Evolutionary conservation across 2,113 vertebrate species (phyloP).

Genomic region (Gracilinanus agilis): DNA sequence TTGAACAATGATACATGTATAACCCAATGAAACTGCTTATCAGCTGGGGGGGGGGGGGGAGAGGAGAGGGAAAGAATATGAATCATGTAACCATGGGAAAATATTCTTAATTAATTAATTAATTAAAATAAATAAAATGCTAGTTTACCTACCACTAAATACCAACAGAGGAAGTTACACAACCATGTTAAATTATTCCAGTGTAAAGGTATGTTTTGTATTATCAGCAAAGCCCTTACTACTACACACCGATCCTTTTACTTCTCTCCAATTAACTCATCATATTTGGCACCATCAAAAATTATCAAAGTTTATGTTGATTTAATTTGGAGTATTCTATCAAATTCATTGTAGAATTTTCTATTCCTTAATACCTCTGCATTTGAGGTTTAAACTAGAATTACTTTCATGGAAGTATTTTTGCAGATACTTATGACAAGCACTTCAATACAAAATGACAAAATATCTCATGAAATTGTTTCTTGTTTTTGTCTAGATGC

Average conservation of each 20-base stretch:
- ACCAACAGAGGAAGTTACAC: neutral
- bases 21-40: too few species aligned
- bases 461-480: neutral
- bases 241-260: neutral
- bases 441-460: neutral
- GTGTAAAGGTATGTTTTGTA: neutral
- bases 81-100: too few species aligned
- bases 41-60: too few species aligned
- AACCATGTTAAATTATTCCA: neutral
- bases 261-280: neutral
- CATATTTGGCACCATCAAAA: neutral
- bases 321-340: neutral
- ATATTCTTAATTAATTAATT: too few species aligned
- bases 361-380: neutral
- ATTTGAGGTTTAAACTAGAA: neutral
- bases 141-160: neutral
- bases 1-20: too few species aligned
- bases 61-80: too few species aligned
- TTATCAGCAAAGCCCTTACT: neutral
- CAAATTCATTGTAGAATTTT: neutral
- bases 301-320: neutral
- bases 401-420: neutral
- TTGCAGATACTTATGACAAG: neutral
- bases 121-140: neutral
- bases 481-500: neutral